Conservation (phyloP, 2,113 vertebrate species). For the Galemys pyrenaicus region DNA sequence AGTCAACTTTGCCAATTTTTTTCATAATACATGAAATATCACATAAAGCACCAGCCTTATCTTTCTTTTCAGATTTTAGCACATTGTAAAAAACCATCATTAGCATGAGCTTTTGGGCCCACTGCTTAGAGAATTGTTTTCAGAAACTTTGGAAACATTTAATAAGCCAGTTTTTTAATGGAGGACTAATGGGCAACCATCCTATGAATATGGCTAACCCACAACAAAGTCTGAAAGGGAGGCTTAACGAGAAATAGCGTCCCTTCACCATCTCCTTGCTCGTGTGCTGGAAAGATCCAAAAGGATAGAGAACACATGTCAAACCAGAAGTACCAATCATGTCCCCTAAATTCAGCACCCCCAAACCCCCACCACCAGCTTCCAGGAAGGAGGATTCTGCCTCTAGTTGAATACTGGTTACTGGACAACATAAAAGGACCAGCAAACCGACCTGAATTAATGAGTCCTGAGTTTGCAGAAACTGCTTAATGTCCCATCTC, state of each 20-base stretch:
- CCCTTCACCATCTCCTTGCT: not conserved
- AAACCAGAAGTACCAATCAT: not conserved
- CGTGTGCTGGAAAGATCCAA: not conserved
- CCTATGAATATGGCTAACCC: not conserved
- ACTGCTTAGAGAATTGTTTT: constrained; percentile 3
- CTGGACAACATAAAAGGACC: not conserved
- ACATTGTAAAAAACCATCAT: constrained; percentile 23
- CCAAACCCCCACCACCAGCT: not conserved
- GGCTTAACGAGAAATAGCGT: not conserved
- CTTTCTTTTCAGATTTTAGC: not conserved
- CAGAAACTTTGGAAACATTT: constrained; percentile 28
- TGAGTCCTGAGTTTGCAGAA: not conserved
- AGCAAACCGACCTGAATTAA: not conserved
- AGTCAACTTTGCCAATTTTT: not conserved
- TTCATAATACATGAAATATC: not conserved
- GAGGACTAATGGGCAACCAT: not conserved
- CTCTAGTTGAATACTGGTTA: not conserved
- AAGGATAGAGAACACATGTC: not conserved
- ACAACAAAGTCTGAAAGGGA: not conserved
- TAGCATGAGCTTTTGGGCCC: not conserved
- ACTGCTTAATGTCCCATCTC: not conserved
- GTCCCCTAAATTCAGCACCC: not conserved
- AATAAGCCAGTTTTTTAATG: not conserved
- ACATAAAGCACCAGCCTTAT: not conserved
- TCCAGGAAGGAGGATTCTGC: not conserved